Evolutionary conservation across 2,888 invertebrate genomes (phyloP), one percentile per base, ranked within the genome.

Genomic region (Macaria notata): DNA sequence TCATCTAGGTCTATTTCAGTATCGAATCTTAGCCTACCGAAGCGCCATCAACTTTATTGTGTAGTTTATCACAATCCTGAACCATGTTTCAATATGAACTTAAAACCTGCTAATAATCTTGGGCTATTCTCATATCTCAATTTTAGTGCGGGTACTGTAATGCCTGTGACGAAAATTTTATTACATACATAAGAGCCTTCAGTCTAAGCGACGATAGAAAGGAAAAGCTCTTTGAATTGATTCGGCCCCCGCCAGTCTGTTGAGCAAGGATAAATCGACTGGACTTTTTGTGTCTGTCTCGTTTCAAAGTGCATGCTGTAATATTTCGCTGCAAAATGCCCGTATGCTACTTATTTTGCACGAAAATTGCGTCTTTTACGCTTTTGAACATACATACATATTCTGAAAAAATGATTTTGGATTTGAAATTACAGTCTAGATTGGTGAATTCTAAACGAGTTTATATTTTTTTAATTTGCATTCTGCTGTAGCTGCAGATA

Each of bases 201-300:
- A 56, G 52, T 58, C 54, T 59, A 60, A 57, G 59, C 54, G 44
- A 51, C 59, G 64, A 64, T 49, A 56, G 56, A 67, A 66, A 69
- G 58, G 59, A 67, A 19, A 66, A 69, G 59, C 52, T 62, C 62
- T 72, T 72, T 64, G 61, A 64, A 65, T 66, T 63, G 61, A 71
- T 64, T 19, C 19, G 19, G 19, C 66, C 66, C 60, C 63, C 60
- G 59, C 8, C 48, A 36, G 31, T 36, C 49, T 31, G 49, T 65
- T 67, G 61, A 57, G 66, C 68, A 66, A 66, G 63, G 70, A 72
- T 70, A 64, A 65, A 71, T 74, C 66, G 50, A 62, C 50, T 68
- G 57, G 63, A 64, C 67, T 66, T 71, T 68, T 74, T 70, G 62
- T 72, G 70, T 68, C 69, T 66, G 58, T 60, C 47, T 51, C 53